Evolutionary conservation across 1,140 invertebrate species (phyloP).

Genomic region (Caenorhabditis brenneri): DNA sequence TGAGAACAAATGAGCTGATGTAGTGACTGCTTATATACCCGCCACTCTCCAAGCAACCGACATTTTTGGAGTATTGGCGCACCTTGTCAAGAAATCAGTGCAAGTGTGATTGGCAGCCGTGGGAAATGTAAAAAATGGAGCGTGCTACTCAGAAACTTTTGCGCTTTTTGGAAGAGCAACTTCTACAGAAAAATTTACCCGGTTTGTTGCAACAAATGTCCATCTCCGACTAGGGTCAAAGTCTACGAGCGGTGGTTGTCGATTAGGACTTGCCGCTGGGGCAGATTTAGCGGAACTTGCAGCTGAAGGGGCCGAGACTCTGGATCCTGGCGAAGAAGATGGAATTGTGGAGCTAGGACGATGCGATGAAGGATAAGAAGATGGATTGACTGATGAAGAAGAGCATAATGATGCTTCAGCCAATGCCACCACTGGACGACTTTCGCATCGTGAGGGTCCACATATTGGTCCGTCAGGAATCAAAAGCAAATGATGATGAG

Average conservation of each 20-base stretch:
- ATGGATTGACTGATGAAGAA: conserved; percentile 13
- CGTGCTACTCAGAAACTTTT: neutral
- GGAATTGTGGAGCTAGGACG: conserved; percentile 45
- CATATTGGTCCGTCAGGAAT: conserved; percentile 42
- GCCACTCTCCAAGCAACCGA: neutral
- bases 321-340: conserved; percentile 48
- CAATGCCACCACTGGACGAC: conserved; percentile 38
- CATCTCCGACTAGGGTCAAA: conserved; percentile 50
- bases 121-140: neutral
- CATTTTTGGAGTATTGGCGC: neutral
- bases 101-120: neutral
- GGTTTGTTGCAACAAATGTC: conserved; percentile 54
- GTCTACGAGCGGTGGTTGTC: conserved; percentile 36
- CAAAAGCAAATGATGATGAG: neutral
- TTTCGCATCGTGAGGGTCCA: conserved; percentile 47
- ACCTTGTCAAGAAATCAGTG: neutral
- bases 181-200: neutral
- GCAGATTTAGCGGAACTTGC: conserved; percentile 25
- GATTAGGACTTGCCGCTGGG: conserved; percentile 19
- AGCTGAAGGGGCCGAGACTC: neutral
- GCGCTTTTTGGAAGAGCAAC: neutral
- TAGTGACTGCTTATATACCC: neutral
- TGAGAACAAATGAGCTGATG: neutral
- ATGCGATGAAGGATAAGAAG: conserved; percentile 37
- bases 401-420: neutral